Evolutionary conservation across 2,888 invertebrate genomes (phyloP).

Genomic region (Phytoseiulus persimilis): DNA sequence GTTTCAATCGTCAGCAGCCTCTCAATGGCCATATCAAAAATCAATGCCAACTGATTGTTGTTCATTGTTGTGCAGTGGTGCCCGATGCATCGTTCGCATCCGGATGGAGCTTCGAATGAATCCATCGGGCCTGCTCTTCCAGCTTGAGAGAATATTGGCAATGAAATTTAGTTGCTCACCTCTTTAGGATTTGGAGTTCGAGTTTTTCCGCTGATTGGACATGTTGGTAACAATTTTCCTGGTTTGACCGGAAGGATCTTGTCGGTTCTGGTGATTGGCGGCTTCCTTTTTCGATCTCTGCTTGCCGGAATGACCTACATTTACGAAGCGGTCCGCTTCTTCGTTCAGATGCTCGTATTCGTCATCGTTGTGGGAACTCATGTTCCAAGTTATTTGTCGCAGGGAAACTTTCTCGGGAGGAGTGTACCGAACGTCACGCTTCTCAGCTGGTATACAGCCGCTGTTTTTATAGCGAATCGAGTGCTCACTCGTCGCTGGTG

Average conservation of each 20-base stretch:
- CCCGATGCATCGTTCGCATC: no score
- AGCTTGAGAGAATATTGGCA: no score
- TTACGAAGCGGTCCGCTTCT: slow-evolving; percentile 80
- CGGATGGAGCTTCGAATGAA: no score
- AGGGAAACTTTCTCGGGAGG: not conserved
- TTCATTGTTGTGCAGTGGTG: no score
- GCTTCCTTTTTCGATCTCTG: slow-evolving; percentile 82
- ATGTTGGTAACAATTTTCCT: slow-evolving; percentile 79
- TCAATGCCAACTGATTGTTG: no score
- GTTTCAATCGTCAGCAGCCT: no score
- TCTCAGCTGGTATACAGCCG: not conserved
- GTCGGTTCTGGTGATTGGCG: slow-evolving; percentile 76
- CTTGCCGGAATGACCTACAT: slow-evolving; percentile 78
- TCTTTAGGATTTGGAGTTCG: not conserved
- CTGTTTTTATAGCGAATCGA: not conserved
- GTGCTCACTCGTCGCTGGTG: not conserved
- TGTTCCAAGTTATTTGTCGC: not conserved
- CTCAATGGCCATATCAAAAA: no score
- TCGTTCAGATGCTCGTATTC: slow-evolving; percentile 90
- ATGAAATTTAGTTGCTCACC: not conserved
- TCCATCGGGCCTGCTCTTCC: no score
- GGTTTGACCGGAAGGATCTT: slow-evolving; percentile 83
- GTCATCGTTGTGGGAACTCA: slow-evolving; percentile 54
- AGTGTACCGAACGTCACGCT: not conserved
- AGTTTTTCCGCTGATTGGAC: slow-evolving; percentile 55